phyloP scores from a whole-genome alignment of 2,888 invertebrate species.

The Eilema sororculum region DNA sequence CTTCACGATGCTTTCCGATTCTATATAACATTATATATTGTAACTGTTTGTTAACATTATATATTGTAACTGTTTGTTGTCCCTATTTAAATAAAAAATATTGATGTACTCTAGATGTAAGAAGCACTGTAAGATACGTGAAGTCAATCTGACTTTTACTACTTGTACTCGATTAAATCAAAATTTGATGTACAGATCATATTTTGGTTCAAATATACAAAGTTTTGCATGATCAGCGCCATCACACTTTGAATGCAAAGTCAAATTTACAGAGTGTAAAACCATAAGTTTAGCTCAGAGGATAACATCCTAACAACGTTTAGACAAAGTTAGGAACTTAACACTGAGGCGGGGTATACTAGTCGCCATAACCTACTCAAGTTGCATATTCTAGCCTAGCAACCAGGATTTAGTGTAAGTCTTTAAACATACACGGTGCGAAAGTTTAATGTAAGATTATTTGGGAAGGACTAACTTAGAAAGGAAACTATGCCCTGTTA shows the following conservation, averaged over 20 bases:
- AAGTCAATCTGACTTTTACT: too few relatives aligned
- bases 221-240: not conserved
- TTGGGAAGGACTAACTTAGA: not conserved
- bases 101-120: too few relatives aligned
- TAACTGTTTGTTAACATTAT: too few relatives aligned
- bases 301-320: slow-evolving; percentile 16
- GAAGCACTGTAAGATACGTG: too few relatives aligned
- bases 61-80: too few relatives aligned
- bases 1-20: too few relatives aligned
- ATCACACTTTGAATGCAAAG: not conserved
- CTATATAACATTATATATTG: too few relatives aligned
- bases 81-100: too few relatives aligned
- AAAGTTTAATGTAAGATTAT: slow-evolving; percentile 2
- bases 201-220: too few relatives aligned
- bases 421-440: not conserved
- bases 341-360: slow-evolving; percentile 5
- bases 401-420: slow-evolving; percentile 6
- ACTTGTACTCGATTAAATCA: too few relatives aligned
- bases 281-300: slow-evolving; percentile 21
- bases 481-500: not conserved
- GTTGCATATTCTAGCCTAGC: slow-evolving; percentile 10
- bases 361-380: slow-evolving; percentile 11
- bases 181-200: too few relatives aligned
- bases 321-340: slow-evolving; percentile 21
- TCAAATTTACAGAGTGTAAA: not conserved